phyloP scores from a whole-genome alignment of 2,888 invertebrate species.

The Lapara coniferarum region DNA sequence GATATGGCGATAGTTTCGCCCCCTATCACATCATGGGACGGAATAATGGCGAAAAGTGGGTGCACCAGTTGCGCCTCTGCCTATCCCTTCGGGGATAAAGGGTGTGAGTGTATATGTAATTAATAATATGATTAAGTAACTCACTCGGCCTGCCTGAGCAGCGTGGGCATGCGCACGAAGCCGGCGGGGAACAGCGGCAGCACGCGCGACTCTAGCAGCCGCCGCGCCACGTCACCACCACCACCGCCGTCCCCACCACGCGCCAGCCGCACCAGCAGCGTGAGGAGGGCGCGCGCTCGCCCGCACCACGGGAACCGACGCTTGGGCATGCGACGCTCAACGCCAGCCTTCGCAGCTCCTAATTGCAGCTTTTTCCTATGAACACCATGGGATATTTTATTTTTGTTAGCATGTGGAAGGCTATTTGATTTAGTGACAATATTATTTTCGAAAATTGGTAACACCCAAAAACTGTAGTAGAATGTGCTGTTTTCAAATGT shows the following conservation, averaged over 20 bases:
- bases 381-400: neutral
- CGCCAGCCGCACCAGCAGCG: conserved; percentile 43
- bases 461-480: no score
- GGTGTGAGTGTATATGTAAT: no score
- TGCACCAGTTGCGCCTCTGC: no score
- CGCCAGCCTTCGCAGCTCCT: conserved; percentile 72
- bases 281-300: conserved; percentile 53
- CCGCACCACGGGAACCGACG: conserved; percentile 89
- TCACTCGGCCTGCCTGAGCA: conserved; percentile 80
- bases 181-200: conserved; percentile 87
- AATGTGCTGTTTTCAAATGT: no score
- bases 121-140: no score
- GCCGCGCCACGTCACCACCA: conserved; percentile 46
- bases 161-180: conserved; percentile 85
- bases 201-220: conserved; percentile 84
- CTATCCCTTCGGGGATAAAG: no score
- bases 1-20: no score
- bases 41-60: no score
- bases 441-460: no score
- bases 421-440: no score
- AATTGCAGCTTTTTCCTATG: conserved; percentile 70
- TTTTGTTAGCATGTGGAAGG: neutral
- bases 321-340: conserved; percentile 85
- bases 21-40: no score
- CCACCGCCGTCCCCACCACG: conserved; percentile 16